Percentiles rank a stretch among this genome's conserved stretches.
phyloP scores from a whole-genome alignment of 2,888 invertebrate genomes.

The Drosophila testacea region DNA sequence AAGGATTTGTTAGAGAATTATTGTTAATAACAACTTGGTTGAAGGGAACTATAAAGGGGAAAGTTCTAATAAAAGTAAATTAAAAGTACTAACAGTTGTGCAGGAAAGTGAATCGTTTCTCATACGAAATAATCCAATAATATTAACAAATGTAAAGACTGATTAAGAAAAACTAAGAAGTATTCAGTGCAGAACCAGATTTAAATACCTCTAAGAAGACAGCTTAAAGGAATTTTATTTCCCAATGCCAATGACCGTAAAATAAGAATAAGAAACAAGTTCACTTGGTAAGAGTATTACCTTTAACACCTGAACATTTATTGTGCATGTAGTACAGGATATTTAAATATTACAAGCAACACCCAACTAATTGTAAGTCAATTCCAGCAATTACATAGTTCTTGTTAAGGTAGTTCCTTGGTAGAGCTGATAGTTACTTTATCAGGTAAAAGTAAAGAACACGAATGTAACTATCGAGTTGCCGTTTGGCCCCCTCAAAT shows the following conservation, averaged over 20 bases:
- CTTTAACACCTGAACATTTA: neutral
- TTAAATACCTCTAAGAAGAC: too few species aligned
- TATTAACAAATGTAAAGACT: neutral
- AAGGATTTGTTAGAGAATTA: neutral
- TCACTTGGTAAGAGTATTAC: neutral
- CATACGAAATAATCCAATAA: neutral
- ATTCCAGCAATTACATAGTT: slow-evolving; percentile 48
- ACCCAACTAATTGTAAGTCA: slow-evolving; percentile 34
- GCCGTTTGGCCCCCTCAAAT: slow-evolving; percentile 54
- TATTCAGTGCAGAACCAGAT: too few species aligned
- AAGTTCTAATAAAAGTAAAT: neutral
- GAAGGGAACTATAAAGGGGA: neutral
- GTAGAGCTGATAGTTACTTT: slow-evolving; percentile 18
- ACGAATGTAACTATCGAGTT: slow-evolving; percentile 43
- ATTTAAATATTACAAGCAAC: slow-evolving; percentile 20
- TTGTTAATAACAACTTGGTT: neutral
- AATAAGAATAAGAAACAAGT: neutral
- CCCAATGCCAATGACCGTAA: neutral
- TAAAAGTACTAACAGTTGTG: neutral
- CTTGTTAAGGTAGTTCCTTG: slow-evolving; percentile 19
- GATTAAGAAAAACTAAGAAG: neutral
- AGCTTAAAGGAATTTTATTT: too few species aligned
- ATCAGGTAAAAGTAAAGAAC: slow-evolving; percentile 12
- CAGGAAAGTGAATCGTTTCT: too few species aligned
- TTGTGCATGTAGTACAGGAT: neutral